Base-by-base conservation (phyloP, 2,797 vertebrate species). In the Labeo calbasu region DNA sequence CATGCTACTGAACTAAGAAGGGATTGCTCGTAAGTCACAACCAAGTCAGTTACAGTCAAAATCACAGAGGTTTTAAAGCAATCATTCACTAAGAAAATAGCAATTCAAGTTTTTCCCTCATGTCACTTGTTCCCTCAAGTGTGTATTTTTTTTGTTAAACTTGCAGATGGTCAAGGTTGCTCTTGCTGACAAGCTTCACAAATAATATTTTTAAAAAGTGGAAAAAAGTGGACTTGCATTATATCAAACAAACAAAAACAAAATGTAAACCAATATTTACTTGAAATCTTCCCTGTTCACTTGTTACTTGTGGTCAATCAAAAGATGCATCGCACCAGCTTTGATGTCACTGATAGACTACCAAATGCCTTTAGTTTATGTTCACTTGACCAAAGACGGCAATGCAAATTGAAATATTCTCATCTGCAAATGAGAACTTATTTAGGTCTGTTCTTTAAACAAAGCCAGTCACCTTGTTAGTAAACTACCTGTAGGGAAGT, bases 1-100 rank as follows among this genome's bases (percentile, higher is more conserved):
- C 32, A 43, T 63, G 57, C 63, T 78, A 69, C 71, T 75, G 79
- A 84, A 72, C 19, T 69, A 61, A 61, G 71, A 84, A 59, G 46
- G 59, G 32, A 40, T 81, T 36, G 46, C 25, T 82, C 17, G 21
- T 63, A 66, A n/a, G 40, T 71, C 4, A n/a, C 51, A 51, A 36
- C 57, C 57, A 57, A 43, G 3, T 77, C 36, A 23, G 19, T 13
- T 53, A 51, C 43, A 36, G 43, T 82, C 12, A 21, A 23, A 61
- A 36, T 11, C 36, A 23, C 55, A 77, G 1, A 59, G 6, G n/a
- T 12, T 61, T n/a, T 50, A 61, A 72, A 61, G 23, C 17, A 72
- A 50, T 14, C 28, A 25, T 23, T 50, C 19, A 17, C 12, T 46
- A 17, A 9, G 28, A 69, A 79, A 55, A 68, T 53, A 2, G 2